Percentiles rank a stretch among this genome's conserved stretches.
Conservation (phyloP, 2,113 vertebrate genomes). For the Azemiops feae region DNA sequence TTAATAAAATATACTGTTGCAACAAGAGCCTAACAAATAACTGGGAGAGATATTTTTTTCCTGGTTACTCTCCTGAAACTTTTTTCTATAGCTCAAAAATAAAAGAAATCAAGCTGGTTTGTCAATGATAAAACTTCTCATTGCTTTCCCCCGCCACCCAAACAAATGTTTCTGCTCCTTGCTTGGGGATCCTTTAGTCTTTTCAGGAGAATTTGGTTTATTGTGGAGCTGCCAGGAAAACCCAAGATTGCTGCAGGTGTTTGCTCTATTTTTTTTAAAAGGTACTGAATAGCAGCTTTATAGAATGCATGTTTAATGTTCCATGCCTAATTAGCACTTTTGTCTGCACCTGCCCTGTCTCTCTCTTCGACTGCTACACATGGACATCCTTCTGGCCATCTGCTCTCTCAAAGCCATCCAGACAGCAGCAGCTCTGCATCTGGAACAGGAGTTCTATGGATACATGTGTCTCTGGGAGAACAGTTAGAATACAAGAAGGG, state of each 20-base stretch:
- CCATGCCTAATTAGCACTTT: slow-evolving; percentile 53
- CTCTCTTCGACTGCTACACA: background rate
- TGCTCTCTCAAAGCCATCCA: slow-evolving; percentile 52
- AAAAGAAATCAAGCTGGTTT: background rate
- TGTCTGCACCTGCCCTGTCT: slow-evolving; percentile 65
- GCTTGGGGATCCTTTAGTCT: background rate
- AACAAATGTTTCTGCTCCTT: background rate
- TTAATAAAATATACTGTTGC: background rate
- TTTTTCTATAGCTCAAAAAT: background rate
- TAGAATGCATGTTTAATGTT: slow-evolving; percentile 60
- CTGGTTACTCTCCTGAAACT: background rate
- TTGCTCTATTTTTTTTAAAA: background rate
- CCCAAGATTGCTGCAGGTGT: background rate
- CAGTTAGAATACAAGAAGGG: slow-evolving; percentile 12
- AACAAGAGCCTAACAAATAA: background rate
- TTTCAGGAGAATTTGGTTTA: slow-evolving; percentile 29
- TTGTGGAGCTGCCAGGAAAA: slow-evolving; percentile 18
- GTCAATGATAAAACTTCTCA: background rate
- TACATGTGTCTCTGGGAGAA: background rate
- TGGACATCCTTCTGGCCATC: slow-evolving; percentile 50
- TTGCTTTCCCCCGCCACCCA: no score
- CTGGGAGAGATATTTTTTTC: background rate
- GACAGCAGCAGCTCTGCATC: slow-evolving; percentile 31
- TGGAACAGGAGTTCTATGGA: background rate
- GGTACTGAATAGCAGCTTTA: slow-evolving; percentile 30